phyloP scores from a whole-genome alignment of 2,113 vertebrate genomes.

The Dolichotis patagonum region DNA sequence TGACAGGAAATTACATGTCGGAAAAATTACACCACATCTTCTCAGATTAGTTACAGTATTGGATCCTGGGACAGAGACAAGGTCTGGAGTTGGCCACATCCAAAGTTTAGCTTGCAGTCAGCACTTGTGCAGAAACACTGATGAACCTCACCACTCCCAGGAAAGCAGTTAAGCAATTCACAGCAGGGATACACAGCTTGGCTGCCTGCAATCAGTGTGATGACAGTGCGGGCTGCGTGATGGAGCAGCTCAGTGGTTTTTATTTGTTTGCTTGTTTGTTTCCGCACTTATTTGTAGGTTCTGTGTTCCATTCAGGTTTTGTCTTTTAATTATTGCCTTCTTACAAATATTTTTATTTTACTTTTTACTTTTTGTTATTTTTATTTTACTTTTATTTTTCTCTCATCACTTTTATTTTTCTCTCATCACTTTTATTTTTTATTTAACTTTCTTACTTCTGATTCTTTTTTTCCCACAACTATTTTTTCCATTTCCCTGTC shows the following conservation, averaged over 20 bases:
- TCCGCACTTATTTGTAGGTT: neutral
- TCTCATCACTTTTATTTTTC: neutral
- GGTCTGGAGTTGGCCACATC: neutral
- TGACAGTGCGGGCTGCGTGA: neutral
- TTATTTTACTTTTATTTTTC: neutral
- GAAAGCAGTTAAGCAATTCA: neutral
- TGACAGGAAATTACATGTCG: neutral
- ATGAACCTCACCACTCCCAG: neutral
- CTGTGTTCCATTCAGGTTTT: neutral
- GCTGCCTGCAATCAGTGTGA: neutral
- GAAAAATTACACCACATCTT: neutral
- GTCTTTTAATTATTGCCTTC: neutral
- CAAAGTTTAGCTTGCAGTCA: neutral
- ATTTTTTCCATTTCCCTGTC: neutral
- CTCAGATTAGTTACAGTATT: neutral
- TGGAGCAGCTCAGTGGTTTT: neutral
- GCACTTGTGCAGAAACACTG: neutral
- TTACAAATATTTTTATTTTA: neutral
- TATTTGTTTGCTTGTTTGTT: neutral
- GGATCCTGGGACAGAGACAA: neutral
- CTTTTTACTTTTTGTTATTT: neutral
- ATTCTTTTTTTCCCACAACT: neutral
- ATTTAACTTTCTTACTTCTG: neutral
- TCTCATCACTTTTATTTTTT: neutral
- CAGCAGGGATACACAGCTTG: fast-evolving